A percentile compares a stretch with the other conserved stretches of the same genome.
Evolutionary conservation across 2,797 vertebrate species (phyloP).

Genomic region (Falco columbarius): DNA sequence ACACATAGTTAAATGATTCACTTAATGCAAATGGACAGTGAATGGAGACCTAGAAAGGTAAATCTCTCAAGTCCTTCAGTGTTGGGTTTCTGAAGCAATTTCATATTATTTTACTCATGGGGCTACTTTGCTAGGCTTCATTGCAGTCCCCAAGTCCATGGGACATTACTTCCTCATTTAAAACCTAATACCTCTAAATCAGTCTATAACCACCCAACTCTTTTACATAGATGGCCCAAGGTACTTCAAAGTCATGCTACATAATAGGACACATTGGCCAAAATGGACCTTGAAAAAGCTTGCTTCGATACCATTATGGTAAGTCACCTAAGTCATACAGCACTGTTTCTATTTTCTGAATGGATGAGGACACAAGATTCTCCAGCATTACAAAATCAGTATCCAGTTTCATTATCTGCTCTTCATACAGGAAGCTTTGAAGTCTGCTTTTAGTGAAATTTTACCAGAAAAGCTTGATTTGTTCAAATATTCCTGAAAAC

Average conservation of each 20-base stretch:
- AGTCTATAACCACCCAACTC: slow-evolving; percentile 63
- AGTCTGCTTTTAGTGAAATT: neutral
- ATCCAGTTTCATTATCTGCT: neutral
- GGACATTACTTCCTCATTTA: slow-evolving; percentile 65
- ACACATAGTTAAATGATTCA: slow-evolving; percentile 46
- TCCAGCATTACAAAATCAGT: neutral
- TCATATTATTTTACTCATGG: slow-evolving; percentile 50
- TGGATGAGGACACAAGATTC: neutral
- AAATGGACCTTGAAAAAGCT: slow-evolving; percentile 38
- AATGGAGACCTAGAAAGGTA: slow-evolving; percentile 53
- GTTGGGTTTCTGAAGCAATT: slow-evolving; percentile 57
- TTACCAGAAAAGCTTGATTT: slow-evolving; percentile 9
- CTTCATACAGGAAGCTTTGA: neutral
- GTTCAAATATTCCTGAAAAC: neutral
- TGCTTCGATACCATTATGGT: neutral
- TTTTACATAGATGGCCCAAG: slow-evolving; percentile 30
- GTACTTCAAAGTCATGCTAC: slow-evolving; percentile 62
- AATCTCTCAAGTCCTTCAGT: slow-evolving; percentile 56
- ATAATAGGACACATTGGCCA: slow-evolving; percentile 29
- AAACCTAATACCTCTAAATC: slow-evolving; percentile 61
- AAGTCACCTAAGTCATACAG: neutral
- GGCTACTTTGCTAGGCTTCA: slow-evolving; percentile 62
- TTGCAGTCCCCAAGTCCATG: slow-evolving; percentile 32
- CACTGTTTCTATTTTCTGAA: slow-evolving; percentile 23
- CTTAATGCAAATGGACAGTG: slow-evolving; percentile 47